These are phyloP conservation scores for Holacanthus passer DNA, from an alignment of 2,113 vertebrate species.

Conservation along the genomic window DNA sequence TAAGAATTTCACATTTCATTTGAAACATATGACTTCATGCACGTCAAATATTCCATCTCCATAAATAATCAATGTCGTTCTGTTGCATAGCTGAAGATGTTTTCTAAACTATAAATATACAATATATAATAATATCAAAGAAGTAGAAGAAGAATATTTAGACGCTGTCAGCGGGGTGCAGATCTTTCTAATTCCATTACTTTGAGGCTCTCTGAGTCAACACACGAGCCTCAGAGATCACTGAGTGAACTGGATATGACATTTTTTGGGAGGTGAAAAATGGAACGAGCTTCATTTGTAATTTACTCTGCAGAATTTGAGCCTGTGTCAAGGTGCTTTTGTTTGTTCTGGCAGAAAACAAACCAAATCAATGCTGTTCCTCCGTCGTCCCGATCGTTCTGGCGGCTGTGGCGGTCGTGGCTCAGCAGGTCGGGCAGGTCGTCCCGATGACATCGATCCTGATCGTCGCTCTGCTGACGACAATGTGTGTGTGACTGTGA, in stretches of 20 bases:
- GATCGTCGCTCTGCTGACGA: neutral
- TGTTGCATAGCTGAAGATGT: neutral
- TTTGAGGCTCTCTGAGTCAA: neutral
- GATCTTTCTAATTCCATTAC: neutral
- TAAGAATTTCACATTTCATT: neutral
- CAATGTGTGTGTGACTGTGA: neutral
- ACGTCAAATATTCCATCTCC: neutral
- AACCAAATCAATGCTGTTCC: neutral
- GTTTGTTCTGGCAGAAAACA: no score
- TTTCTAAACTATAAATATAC: neutral
- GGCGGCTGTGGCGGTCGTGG: neutral
- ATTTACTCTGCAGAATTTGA: neutral
- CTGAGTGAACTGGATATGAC: neutral
- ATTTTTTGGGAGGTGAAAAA: neutral
- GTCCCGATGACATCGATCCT: conserved; percentile 1
- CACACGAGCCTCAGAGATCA: neutral
- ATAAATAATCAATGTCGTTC: neutral
- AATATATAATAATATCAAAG: neutral
- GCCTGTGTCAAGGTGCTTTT: neutral
- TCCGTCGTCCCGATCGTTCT: neutral
- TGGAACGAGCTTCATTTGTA: neutral
- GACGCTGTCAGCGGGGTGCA: neutral
- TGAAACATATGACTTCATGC: neutral
- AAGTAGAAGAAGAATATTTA: no score
- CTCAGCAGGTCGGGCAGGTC: neutral